phyloP scores from a whole-genome alignment of 2,113 vertebrate genomes.

The Nothocercus nigrocapillus region DNA sequence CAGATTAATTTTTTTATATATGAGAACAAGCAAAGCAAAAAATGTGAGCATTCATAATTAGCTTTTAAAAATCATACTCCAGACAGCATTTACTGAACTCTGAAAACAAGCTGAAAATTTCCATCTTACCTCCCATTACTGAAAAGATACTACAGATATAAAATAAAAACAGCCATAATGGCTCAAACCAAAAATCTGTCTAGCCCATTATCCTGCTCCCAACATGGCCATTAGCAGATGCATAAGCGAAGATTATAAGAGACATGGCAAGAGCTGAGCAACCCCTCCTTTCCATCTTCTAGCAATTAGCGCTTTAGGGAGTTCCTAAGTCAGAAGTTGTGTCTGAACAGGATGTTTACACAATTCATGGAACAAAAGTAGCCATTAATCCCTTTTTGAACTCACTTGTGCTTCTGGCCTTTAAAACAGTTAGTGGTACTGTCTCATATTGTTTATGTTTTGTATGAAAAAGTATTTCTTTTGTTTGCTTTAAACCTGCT shows the following conservation, averaged over 20 bases:
- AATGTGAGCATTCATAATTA: neutral
- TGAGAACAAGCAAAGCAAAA: neutral
- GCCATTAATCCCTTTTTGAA: conserved; percentile 37
- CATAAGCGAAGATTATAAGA: conserved; percentile 47
- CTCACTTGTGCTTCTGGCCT: conserved; percentile 28
- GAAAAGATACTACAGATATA: neutral
- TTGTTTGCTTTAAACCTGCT: neutral
- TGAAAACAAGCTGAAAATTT: conserved; percentile 15
- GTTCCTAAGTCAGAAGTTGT: conserved; percentile 32
- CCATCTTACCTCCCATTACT: conserved; percentile 26
- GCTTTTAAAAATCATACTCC: neutral
- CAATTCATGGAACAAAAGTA: conserved; percentile 35
- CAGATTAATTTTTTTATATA: neutral
- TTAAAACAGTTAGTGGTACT: neutral
- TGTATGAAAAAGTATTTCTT: neutral
- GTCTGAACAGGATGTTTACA: conserved; percentile 34
- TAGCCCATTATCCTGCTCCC: conserved; percentile 54
- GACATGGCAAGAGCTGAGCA: conserved; percentile 7
- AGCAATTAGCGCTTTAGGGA: conserved; percentile 62
- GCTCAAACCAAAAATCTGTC: neutral
- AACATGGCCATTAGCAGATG: conserved; percentile 47
- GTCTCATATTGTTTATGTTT: neutral
- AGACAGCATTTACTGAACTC: neutral
- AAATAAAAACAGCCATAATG: conserved; percentile 45
- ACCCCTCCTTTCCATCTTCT: conserved; percentile 37